Evolutionary conservation across 2,797 vertebrate species (phyloP), one percentile per base, ranked within the genome.

Genomic region (Lycodopsis pacificus): DNA sequence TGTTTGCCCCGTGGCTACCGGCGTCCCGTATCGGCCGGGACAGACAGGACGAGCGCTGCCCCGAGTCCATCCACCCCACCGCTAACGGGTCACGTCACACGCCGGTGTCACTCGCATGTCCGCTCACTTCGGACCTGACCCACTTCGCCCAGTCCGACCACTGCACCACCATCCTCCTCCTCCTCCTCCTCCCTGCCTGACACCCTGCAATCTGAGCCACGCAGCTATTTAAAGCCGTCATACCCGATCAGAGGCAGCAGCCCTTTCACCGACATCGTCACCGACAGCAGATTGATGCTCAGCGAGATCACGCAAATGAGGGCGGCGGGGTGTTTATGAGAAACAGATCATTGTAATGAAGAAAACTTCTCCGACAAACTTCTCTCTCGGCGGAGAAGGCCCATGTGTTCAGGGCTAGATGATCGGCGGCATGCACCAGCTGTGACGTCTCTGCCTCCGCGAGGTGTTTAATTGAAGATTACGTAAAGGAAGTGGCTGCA

Each of bases 261-360:
- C 65, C 69, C 71, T 27, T 63, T 68, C 80, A n/a, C 81, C 54
- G 13, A 64, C 86, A 88, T 89, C 78, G 70, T 76, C 85, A 81
- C 76, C 78, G 91, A 93, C 92, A 91, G 87, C 93, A 92, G 92
- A 94, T 88, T 94, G 93, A 93, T 86, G 91, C 87, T 81, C 64
- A 44, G 81, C 65, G 64, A 90, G 81, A 95, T 94, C 93, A 90
- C 81, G 63, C 91, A 95, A 94, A 94, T 87, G 89, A 93, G 91
- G 85, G 68, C 56, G 73, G 71, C 17, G 65, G 67, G 85, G 73
- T 51, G 69, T 90, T 82, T 81, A 73, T 74, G 85, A 83, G 79
- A 34, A 74, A 65, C 82, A 65, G 65, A 76, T 79, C 84, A 25
- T 30, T 56, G 80, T 40, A 54, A 75, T 67, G 7, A 32, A 61